phyloP scores from a whole-genome alignment of 2,888 invertebrate genomes.

The Buathra laborator region DNA sequence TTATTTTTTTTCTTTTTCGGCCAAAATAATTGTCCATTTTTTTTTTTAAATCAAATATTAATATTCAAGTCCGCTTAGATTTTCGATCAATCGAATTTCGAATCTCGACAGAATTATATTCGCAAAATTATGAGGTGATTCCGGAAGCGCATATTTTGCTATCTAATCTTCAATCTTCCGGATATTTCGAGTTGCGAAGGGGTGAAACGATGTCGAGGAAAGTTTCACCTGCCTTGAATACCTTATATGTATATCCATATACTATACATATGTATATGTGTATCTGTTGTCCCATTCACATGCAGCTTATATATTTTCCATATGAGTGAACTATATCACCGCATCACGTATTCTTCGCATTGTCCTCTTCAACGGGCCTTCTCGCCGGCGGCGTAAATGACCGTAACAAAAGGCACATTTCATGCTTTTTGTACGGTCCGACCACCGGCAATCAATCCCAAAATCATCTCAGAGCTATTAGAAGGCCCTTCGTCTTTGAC shows the following conservation, averaged over 20 bases:
- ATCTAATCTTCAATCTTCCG: slow-evolving; percentile 62
- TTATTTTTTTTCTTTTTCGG: too few species aligned
- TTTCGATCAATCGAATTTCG: not conserved
- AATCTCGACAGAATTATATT: slow-evolving; percentile 37
- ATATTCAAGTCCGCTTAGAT: not conserved
- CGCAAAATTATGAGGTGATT: slow-evolving; percentile 31
- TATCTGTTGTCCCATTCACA: slow-evolving; percentile 28
- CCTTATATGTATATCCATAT: not conserved
- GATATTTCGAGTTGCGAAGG: slow-evolving; percentile 41
- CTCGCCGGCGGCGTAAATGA: slow-evolving; percentile 71
- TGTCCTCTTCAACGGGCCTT: slow-evolving; percentile 65
- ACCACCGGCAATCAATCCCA: slow-evolving; percentile 2
- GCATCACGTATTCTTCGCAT: slow-evolving; percentile 25
- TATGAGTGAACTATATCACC: slow-evolving; percentile 14
- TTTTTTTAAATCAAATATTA: not conserved
- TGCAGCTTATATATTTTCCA: slow-evolving; percentile 7
- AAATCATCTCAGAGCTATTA: not conserved
- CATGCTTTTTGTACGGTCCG: slow-evolving; percentile 72
- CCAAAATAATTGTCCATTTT: too few species aligned
- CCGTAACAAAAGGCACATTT: slow-evolving; percentile 78
- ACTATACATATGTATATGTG: not conserved
- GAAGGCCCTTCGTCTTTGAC: not conserved
- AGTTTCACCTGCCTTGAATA: slow-evolving; percentile 56
- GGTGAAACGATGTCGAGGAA: slow-evolving; percentile 45
- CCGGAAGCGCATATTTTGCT: slow-evolving; percentile 58